Evolutionary conservation across 37 sponge, comb jelly and placozoan genomes (phyloP), one percentile per base, ranked within the genome.

Genomic region (Cladorhizidae sp.): DNA sequence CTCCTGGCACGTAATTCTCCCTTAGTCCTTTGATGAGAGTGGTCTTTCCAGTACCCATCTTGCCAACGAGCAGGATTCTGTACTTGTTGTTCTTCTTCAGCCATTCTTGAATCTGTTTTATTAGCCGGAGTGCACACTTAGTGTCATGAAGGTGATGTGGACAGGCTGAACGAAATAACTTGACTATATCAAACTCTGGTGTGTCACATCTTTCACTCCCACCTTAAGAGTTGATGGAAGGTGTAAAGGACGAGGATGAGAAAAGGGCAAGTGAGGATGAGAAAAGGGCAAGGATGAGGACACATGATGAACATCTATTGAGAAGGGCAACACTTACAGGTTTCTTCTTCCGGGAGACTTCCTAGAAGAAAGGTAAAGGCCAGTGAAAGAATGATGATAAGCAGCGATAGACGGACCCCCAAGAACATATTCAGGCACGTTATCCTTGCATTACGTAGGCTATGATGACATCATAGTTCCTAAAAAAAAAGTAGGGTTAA

Each of bases 161-260:
- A 12, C 67, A 65, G 31, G 1, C 7, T 31, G 7, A 32, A 14
- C 67, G 67, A 33, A 65, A 65, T 17, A 32, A 5, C 31, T 25
- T 14, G 2, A 65, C 35, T 11, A 65, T 8, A 5, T 65, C 35
- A 32, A 31, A 2, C 17, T 65, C 67, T 32, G 17, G 12, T 35
- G 2, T 65, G 7, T 65, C 18, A 36, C 2, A 65, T 15, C 35
- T 32, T 18, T 59, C 61, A 23, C 61, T 59, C 5, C 12, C 61
- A 59, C 61, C 61, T 59, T 45, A 70, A 5, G 70, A 56, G 70
- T n/a, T 33, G 57, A 50, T 31, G 74, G 56, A 51, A 35, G 55
- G 55, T 14, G 29, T 22, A 5, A 50, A 8, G 31, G 55, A 74
- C 32, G 54, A 3, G 3, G 74, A 59, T 57, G 58, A 39, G 37